These are phyloP conservation scores for Stictocephala bisonia DNA, from an alignment of 2,888 invertebrate species.

Conservation along the genomic window DNA sequence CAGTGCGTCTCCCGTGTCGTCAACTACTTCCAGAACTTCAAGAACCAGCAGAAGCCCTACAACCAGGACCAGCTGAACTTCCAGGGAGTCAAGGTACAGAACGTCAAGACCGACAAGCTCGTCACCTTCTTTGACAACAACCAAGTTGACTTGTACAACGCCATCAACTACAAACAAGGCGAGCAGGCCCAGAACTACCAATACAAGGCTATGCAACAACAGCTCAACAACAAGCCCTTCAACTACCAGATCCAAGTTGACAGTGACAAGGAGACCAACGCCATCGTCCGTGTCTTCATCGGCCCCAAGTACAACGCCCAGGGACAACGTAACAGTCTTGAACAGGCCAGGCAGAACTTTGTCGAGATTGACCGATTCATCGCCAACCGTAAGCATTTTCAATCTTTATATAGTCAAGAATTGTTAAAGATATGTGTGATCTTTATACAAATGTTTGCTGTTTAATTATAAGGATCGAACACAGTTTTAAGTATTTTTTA, in stretches of 20 bases:
- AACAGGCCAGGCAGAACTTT: constrained; percentile 69
- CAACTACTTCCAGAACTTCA: constrained; percentile 70
- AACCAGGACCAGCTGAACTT: constrained; percentile 69
- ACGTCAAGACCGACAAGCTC: constrained; percentile 73
- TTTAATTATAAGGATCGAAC: too few relatives aligned
- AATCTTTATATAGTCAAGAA: too few relatives aligned
- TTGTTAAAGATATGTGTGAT: too few relatives aligned
- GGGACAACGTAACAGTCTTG: constrained; percentile 64
- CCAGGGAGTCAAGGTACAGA: constrained; percentile 74
- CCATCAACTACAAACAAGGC: constrained; percentile 65
- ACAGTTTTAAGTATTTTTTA: too few relatives aligned
- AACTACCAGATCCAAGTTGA: constrained; percentile 69
- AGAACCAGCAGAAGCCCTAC: constrained; percentile 71
- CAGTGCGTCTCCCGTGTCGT: constrained; percentile 71
- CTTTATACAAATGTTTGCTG: too few relatives aligned
- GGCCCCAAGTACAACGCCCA: constrained; percentile 77
- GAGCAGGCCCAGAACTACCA: constrained; percentile 51
- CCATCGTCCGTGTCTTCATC: constrained; percentile 74
- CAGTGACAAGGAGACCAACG: constrained; percentile 70
- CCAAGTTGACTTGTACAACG: constrained; percentile 74
- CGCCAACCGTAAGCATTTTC: constrained; percentile 67
- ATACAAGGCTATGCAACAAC: constrained; percentile 69
- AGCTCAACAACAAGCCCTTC: constrained; percentile 75
- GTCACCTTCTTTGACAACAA: constrained; percentile 77
- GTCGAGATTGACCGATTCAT: constrained; percentile 74